Conservation (phyloP, 2,797 vertebrate species). For the Buphagus erythrorhynchus region DNA sequence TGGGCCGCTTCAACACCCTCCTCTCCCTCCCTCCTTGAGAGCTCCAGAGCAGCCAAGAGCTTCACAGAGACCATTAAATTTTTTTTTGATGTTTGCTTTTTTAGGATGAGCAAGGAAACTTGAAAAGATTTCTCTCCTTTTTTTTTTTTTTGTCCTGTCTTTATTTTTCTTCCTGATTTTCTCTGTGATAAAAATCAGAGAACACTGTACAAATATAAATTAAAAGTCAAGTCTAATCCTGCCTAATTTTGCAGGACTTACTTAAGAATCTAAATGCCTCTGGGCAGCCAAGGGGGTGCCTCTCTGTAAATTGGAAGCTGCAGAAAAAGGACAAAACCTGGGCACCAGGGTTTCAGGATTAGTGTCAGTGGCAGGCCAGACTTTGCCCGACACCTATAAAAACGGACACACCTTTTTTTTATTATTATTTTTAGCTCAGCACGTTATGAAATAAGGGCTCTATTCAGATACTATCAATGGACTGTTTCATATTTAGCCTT, state of each 20-base stretch:
- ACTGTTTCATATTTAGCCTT: neutral
- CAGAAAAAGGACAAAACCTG: neutral
- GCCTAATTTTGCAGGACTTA: neutral
- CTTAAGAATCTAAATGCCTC: neutral
- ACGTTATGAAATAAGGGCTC: neutral
- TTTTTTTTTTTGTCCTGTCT: neutral
- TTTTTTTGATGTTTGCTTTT: neutral
- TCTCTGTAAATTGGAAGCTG: neutral
- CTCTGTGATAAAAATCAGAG: neutral
- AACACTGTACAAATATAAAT: neutral
- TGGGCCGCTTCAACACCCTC: neutral
- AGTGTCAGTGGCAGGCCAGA: neutral
- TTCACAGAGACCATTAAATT: neutral
- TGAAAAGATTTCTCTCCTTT: neutral
- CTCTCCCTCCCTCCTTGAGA: neutral
- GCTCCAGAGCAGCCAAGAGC: neutral
- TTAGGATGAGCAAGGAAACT: neutral
- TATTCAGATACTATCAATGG: neutral
- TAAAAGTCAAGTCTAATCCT: neutral
- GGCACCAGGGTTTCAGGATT: neutral
- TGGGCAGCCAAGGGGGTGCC: neutral
- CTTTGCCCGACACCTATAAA: neutral
- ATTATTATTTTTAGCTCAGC: neutral
- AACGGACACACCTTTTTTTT: neutral
- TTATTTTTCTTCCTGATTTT: neutral